phyloP scores from a whole-genome alignment of 1,140 invertebrate species.

The Drosophila orosa region DNA sequence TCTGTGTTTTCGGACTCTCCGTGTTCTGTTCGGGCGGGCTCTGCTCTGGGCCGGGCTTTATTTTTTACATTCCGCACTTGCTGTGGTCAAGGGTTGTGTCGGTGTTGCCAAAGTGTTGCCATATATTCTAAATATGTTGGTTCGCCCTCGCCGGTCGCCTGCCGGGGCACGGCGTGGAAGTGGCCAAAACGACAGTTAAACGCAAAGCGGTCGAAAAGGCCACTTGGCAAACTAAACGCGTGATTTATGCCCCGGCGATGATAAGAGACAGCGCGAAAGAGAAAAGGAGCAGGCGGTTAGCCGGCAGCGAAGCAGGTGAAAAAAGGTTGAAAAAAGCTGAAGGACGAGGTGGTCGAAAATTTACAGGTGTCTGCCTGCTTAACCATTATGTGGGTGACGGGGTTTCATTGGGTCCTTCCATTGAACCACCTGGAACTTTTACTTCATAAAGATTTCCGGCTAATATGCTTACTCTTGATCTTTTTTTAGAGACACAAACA shows the following conservation, averaged over 20 bases:
- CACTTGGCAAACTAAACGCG: constrained; percentile 67
- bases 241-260: constrained; percentile 72
- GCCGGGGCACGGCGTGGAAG: constrained; percentile 26
- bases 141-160: constrained; percentile 36
- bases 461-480: background rate
- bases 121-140: constrained; percentile 83
- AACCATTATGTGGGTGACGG: background rate
- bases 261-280: constrained; percentile 44
- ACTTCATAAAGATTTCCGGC: background rate
- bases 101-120: constrained; percentile 80
- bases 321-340: constrained; percentile 1
- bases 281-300: constrained; percentile 1
- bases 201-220: constrained; percentile 52
- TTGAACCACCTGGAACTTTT: background rate
- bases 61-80: constrained; percentile 53
- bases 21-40: constrained; percentile 29
- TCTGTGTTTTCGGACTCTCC: constrained; percentile 54
- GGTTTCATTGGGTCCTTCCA: background rate
- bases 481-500: background rate
- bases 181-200: constrained; percentile 63
- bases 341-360: constrained; percentile 6
- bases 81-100: constrained; percentile 77
- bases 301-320: constrained; percentile 13
- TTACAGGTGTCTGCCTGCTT: constrained; percentile 2
- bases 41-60: constrained; percentile 31